phyloP scores from a whole-genome alignment of 2,888 invertebrate species.

The Palloptera scutellata region DNA sequence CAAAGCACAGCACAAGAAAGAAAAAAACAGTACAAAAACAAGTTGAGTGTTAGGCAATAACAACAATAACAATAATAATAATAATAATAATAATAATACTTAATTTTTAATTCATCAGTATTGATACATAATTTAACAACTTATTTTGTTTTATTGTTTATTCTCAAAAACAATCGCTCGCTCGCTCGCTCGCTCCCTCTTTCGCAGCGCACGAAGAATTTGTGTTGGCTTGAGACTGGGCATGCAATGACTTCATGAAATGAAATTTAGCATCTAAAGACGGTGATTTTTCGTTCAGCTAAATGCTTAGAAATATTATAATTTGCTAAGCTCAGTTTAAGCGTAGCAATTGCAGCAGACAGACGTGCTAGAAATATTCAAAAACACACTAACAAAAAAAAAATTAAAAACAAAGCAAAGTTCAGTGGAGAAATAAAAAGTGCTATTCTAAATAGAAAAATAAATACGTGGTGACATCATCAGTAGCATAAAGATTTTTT shows the following conservation, averaged over 20 bases:
- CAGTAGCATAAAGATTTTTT: background rate
- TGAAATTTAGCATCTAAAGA: constrained; percentile 20
- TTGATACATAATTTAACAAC: no score
- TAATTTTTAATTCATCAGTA: no score
- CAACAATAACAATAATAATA: no score
- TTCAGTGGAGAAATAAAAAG: background rate
- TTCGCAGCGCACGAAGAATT: no score
- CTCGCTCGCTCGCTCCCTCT: no score
- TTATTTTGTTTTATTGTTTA: no score
- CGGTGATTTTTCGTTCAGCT: constrained; percentile 12
- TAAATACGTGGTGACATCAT: constrained; percentile 18
- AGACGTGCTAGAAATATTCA: constrained; percentile 31
- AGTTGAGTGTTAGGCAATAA: no score
- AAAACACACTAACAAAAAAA: background rate
- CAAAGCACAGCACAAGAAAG: constrained; percentile 2
- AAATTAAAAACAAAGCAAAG: background rate
- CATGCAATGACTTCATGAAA: background rate
- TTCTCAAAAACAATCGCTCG: no score
- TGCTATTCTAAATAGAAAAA: constrained; percentile 15
- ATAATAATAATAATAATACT: no score
- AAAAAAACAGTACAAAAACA: background rate
- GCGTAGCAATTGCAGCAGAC: constrained; percentile 28
- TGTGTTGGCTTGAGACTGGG: no score
- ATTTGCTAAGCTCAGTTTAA: constrained; percentile 34
- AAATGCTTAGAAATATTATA: no score